phyloP scores from a whole-genome alignment of 2,797 vertebrate species.

The Coranthus polyacanthus region DNA sequence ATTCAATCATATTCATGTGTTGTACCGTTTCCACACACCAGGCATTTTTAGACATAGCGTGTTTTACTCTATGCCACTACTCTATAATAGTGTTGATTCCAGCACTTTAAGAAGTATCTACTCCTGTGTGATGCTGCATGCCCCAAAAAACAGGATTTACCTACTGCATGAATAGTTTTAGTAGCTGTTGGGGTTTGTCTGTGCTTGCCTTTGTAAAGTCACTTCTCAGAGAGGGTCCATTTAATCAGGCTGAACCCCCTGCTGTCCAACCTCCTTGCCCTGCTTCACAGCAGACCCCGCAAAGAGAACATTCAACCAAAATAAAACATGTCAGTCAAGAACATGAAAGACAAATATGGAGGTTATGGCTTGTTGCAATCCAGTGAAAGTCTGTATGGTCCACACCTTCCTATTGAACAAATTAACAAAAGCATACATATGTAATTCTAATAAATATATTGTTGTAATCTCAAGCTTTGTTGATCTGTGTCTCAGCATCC shows the following conservation, averaged over 20 bases:
- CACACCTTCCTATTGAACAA: slow-evolving; percentile 1
- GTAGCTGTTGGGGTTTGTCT: slow-evolving; percentile 44
- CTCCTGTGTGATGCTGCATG: not conserved
- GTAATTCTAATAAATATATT: not conserved
- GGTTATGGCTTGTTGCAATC: slow-evolving; percentile 8
- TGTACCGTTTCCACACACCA: slow-evolving; percentile 29
- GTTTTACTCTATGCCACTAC: too few relatives aligned
- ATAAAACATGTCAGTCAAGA: slow-evolving; percentile 79
- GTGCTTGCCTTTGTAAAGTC: slow-evolving; percentile 58
- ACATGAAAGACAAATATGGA: slow-evolving; percentile 18
- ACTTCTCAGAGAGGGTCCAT: slow-evolving; percentile 48
- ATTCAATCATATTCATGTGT: slow-evolving; percentile 70
- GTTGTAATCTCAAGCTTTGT: slow-evolving; percentile 34
- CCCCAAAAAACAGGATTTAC: slow-evolving; percentile 6
- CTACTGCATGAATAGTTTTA: not conserved
- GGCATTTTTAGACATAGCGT: slow-evolving; percentile 8
- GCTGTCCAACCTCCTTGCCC: slow-evolving; percentile 31
- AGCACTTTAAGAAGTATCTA: not conserved
- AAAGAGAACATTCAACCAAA: slow-evolving; percentile 70
- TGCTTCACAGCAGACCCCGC: too few relatives aligned
- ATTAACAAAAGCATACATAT: not conserved
- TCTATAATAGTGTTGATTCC: too few relatives aligned
- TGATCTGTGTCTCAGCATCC: slow-evolving; percentile 33
- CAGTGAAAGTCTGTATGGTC: not conserved
- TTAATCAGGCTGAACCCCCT: slow-evolving; percentile 72